Conservation (phyloP, 1,140 invertebrate species). For the Heliconius eleuchia region DNA sequence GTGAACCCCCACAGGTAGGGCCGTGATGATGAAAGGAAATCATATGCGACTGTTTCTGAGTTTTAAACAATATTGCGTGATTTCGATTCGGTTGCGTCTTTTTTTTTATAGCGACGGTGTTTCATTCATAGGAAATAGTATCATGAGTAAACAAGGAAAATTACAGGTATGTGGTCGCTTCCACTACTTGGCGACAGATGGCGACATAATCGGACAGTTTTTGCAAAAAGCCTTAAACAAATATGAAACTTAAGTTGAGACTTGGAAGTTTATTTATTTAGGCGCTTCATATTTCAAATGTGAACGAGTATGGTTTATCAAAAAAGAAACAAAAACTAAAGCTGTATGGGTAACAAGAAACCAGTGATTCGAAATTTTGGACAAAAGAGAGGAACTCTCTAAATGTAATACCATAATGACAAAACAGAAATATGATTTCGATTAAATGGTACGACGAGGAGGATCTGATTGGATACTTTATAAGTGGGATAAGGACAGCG, state of each 20-base stretch:
- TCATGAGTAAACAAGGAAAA: slow-evolving; percentile 54
- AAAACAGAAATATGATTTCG: slow-evolving; percentile 82
- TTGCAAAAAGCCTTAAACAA: slow-evolving; percentile 46
- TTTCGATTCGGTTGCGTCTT: slow-evolving; percentile 74
- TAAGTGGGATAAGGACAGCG: slow-evolving; percentile 56
- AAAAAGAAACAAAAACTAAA: slow-evolving; percentile 66
- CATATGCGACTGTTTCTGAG: slow-evolving; percentile 73
- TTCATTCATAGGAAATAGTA: slow-evolving; percentile 67
- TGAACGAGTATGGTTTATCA: slow-evolving; percentile 55
- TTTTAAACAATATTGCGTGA: slow-evolving; percentile 73
- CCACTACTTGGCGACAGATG: slow-evolving; percentile 70
- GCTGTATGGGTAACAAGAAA: slow-evolving; percentile 76
- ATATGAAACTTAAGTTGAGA: slow-evolving; percentile 47
- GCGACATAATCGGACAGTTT: slow-evolving; percentile 45
- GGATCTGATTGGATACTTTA: slow-evolving; percentile 43
- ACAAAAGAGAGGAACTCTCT: slow-evolving; percentile 79
- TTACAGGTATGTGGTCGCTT: slow-evolving; percentile 45
- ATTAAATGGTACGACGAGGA: slow-evolving; percentile 72
- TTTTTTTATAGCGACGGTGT: slow-evolving; percentile 64
- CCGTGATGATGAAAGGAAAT: slow-evolving; percentile 73
- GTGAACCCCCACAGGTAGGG: slow-evolving; percentile 74
- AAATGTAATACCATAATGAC: slow-evolving; percentile 80
- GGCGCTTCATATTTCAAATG: slow-evolving; percentile 59
- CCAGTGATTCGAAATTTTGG: slow-evolving; percentile 67
- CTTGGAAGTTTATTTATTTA: slow-evolving; percentile 40